Conservation (phyloP, 2,888 invertebrate species). For the Melanophora roralis region DNA sequence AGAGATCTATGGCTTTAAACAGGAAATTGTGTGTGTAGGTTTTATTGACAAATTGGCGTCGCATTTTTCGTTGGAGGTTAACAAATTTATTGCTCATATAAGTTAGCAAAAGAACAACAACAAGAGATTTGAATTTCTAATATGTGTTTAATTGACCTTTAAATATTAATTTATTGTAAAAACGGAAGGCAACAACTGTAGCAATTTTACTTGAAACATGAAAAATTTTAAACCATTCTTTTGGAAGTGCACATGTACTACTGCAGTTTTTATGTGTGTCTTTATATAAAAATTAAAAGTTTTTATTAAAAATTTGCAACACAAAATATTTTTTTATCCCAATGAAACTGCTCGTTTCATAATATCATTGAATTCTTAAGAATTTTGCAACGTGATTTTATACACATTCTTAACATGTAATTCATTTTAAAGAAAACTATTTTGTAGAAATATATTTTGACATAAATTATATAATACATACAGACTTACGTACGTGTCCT, state of each 20-base stretch:
- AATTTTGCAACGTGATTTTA: slow-evolving; percentile 38
- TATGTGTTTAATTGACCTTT: slow-evolving; percentile 38
- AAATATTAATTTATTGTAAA: slow-evolving; percentile 45
- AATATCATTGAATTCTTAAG: background rate
- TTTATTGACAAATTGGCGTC: slow-evolving; percentile 40
- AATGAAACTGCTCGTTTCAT: background rate
- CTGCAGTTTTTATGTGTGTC: no score
- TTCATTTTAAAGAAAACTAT: slow-evolving; percentile 5
- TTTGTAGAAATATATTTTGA: slow-evolving; percentile 13
- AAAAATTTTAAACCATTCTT: no score
- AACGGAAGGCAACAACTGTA: background rate
- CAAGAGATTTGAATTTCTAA: slow-evolving; percentile 24
- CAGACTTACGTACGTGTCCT: background rate
- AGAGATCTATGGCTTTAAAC: background rate
- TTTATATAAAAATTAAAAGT: background rate
- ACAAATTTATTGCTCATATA: slow-evolving; percentile 45
- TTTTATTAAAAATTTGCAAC: no score
- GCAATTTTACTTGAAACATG: background rate
- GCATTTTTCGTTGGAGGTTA: slow-evolving; percentile 36
- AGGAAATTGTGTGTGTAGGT: slow-evolving; percentile 28
- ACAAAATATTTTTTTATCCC: no score
- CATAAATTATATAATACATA: background rate
- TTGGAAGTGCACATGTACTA: no score
- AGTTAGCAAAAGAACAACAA: slow-evolving; percentile 2
- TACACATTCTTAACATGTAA: slow-evolving; percentile 16